Conservation (phyloP, 2,888 invertebrate genomes). For the Blastobasis lacticolella region DNA sequence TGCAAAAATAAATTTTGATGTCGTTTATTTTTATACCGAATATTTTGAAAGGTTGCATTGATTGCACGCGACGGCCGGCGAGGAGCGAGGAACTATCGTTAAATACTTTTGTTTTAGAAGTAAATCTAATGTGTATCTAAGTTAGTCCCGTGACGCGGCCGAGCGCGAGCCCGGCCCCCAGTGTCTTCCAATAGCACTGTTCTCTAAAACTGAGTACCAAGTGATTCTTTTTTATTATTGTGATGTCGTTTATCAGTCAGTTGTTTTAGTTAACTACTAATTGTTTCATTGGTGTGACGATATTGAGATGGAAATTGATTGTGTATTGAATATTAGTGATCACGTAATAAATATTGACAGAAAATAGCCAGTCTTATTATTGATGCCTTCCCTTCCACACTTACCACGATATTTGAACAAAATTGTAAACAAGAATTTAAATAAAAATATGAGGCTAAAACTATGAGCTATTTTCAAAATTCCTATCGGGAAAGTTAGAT, state of each 20-base stretch:
- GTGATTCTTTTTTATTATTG: slow-evolving; percentile 38
- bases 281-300: slow-evolving; percentile 61
- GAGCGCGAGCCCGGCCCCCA: slow-evolving; percentile 20
- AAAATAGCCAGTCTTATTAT: slow-evolving; percentile 26
- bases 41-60: slow-evolving; percentile 52
- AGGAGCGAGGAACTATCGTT: no score
- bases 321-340: slow-evolving; percentile 63
- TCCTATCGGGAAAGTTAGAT: no score
- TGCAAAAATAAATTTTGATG: slow-evolving; percentile 41
- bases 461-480: no score
- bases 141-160: no score
- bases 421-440: no score
- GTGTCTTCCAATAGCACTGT: slow-evolving; percentile 67
- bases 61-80: slow-evolving; percentile 21
- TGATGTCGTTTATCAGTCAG: slow-evolving; percentile 57
- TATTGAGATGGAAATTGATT: slow-evolving; percentile 58
- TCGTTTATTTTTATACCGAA: slow-evolving; percentile 67
- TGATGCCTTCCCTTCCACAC: slow-evolving; percentile 7
- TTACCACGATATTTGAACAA: no score
- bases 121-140: no score
- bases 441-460: no score
- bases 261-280: slow-evolving; percentile 44
- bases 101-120: slow-evolving; percentile 5
- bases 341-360: slow-evolving; percentile 64
- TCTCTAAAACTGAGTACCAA: slow-evolving; percentile 27